Conservation (phyloP, 2,888 invertebrate genomes). For the Osedax frankpressi region DNA sequence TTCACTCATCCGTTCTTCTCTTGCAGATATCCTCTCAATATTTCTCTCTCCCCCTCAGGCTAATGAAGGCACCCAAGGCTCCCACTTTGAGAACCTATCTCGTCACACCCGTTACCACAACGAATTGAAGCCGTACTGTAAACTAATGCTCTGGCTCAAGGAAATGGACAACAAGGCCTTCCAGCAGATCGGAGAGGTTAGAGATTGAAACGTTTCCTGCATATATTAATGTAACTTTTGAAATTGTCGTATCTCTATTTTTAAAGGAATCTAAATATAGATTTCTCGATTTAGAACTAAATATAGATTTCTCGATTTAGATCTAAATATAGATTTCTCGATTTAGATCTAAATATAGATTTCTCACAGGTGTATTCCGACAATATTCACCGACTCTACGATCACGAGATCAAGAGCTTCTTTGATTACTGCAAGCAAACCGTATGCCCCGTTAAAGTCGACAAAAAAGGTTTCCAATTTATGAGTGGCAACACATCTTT, state of each 20-base stretch:
- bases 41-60: no score
- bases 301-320: no score
- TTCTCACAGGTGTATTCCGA: background rate
- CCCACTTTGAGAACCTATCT: background rate
- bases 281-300: no score
- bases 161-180: background rate
- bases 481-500: no score
- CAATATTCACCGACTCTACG: background rate
- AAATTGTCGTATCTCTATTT: no score
- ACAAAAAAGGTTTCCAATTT: background rate
- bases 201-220: no score
- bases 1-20: no score
- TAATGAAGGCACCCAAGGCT: background rate
- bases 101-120: background rate
- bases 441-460: background rate
- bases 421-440: background rate
- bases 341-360: no score
- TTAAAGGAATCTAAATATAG: no score
- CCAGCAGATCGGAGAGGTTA: background rate
- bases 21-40: no score
- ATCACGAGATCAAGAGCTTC: background rate
- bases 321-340: no score
- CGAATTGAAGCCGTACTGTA: background rate
- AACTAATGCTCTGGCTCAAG: background rate
- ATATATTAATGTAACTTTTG: no score